phyloP scores from a whole-genome alignment of 2,888 invertebrate species.

The Arge pagana region DNA sequence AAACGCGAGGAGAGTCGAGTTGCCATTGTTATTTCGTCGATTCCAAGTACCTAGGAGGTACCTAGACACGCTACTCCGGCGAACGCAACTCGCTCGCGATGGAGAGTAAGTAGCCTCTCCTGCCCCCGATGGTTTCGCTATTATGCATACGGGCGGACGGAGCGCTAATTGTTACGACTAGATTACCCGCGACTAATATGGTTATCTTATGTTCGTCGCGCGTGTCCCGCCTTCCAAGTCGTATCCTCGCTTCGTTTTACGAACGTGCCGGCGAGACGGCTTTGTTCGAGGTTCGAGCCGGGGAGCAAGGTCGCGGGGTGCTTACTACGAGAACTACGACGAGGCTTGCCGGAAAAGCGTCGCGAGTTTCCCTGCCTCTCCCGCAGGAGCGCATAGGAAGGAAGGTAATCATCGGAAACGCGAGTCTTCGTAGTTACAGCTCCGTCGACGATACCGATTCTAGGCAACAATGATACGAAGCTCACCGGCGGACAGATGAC shows the following conservation, averaged over 20 bases:
- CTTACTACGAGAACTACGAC: no score
- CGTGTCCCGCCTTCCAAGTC: slow-evolving; percentile 39
- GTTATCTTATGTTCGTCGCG: slow-evolving; percentile 37
- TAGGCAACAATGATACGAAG: no score
- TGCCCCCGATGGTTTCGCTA: background rate
- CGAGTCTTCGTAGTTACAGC: no score
- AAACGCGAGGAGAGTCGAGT: background rate
- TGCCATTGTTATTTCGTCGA: background rate
- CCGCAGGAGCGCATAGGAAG: background rate
- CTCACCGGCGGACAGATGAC: slow-evolving; percentile 90
- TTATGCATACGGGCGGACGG: background rate
- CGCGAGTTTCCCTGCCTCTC: background rate
- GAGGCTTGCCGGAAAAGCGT: no score
- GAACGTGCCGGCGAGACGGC: no score
- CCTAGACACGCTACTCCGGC: background rate
- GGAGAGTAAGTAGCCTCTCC: background rate
- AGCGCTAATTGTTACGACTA: slow-evolving; percentile 40
- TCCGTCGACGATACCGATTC: no score
- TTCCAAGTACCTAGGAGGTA: no score
- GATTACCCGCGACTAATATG: slow-evolving; percentile 42
- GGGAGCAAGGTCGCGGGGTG: no score
- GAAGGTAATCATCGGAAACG: background rate
- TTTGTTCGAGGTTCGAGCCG: no score
- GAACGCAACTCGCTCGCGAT: background rate
- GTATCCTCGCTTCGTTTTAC: no score